phyloP scores from a whole-genome alignment of 2,888 invertebrate genomes.

The Sceliomorpha sp. region DNA sequence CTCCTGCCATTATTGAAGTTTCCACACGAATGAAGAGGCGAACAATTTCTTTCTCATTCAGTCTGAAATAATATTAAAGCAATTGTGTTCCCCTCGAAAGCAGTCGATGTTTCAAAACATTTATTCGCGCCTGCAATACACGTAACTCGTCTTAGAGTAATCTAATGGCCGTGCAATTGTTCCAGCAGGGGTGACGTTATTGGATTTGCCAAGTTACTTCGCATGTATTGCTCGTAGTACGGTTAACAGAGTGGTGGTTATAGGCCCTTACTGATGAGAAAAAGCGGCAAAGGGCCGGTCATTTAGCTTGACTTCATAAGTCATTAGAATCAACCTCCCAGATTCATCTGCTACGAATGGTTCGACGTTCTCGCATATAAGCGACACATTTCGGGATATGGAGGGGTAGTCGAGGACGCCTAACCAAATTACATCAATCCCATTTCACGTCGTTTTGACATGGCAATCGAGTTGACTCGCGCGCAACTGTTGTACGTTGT shows the following conservation, averaged over 20 bases:
- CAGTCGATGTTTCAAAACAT: slow-evolving; percentile 61
- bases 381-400: slow-evolving; percentile 34
- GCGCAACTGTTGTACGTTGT: slow-evolving; percentile 74
- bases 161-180: slow-evolving; percentile 61
- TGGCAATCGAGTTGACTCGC: slow-evolving; percentile 77
- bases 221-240: slow-evolving; percentile 55
- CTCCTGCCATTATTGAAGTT: background rate
- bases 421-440: slow-evolving; percentile 80
- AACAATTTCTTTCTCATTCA: slow-evolving; percentile 52
- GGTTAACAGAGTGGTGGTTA: slow-evolving; percentile 43
- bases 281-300: slow-evolving; percentile 66
- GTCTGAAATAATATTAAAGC: slow-evolving; percentile 43
- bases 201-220: slow-evolving; percentile 71
- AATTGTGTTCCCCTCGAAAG: slow-evolving; percentile 32
- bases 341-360: slow-evolving; percentile 68
- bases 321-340: slow-evolving; percentile 78
- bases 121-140: slow-evolving; percentile 58
- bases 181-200: slow-evolving; percentile 66
- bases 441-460: slow-evolving; percentile 80
- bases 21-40: slow-evolving; percentile 1
- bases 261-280: slow-evolving; percentile 44
- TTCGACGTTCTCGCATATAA: slow-evolving; percentile 59
- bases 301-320: slow-evolving; percentile 80
- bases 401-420: slow-evolving; percentile 53
- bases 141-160: slow-evolving; percentile 54